phyloP scores from a whole-genome alignment of 2,797 vertebrate genomes.

The Phaenicophaeus curvirostris region DNA sequence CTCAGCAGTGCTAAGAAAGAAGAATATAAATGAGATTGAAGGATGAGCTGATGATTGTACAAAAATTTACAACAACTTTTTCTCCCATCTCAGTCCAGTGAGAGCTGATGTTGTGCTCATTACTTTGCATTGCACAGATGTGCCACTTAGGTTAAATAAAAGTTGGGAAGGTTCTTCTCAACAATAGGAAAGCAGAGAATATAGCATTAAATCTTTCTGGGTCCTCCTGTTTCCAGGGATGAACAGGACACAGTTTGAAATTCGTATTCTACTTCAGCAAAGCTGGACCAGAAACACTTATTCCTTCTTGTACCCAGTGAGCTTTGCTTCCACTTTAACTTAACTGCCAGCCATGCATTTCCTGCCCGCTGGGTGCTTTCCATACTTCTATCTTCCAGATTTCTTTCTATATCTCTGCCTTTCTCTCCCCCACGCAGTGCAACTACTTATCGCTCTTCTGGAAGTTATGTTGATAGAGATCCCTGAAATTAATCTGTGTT shows the following conservation, averaged over 20 bases:
- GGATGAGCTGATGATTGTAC: not conserved
- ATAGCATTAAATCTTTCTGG: not conserved
- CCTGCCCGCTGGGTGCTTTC: not conserved
- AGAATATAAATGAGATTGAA: not conserved
- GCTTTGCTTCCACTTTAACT: not conserved
- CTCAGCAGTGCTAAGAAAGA: not conserved
- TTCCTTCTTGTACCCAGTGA: fast-evolving
- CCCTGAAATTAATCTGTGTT: not conserved
- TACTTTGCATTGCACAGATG: not conserved
- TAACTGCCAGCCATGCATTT: not conserved
- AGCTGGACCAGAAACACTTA: not conserved
- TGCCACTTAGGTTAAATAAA: not conserved
- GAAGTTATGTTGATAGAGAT: not conserved
- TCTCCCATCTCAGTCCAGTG: not conserved
- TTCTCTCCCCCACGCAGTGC: not conserved
- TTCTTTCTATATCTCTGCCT: not conserved
- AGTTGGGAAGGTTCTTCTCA: not conserved
- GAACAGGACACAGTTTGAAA: not conserved
- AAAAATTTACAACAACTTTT: not conserved
- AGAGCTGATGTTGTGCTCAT: not conserved
- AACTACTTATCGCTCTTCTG: not conserved
- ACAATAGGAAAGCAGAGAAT: not conserved
- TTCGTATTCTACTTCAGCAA: not conserved
- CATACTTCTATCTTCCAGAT: not conserved
- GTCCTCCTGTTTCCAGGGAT: not conserved